These are phyloP conservation scores for Aphrocallistes beatrix DNA, from an alignment of 37 sponge, comb jelly and placozoan genomes.

Conservation along the genomic window DNA sequence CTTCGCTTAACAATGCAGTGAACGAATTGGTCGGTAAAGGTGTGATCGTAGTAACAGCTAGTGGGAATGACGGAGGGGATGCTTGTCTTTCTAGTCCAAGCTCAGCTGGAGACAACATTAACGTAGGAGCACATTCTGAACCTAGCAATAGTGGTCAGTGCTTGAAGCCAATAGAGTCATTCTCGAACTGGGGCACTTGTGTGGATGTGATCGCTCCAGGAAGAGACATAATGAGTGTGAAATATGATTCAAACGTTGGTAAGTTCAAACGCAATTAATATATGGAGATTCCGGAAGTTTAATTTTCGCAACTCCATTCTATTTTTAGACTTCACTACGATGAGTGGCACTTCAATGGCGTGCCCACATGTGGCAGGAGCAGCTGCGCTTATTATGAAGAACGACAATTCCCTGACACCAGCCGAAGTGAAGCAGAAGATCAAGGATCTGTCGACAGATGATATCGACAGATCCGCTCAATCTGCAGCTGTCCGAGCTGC, in stretches of 20 bases:
- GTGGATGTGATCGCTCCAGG: slow-evolving; percentile 58
- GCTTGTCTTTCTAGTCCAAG: slow-evolving; percentile 50
- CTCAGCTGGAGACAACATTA: slow-evolving; percentile 20
- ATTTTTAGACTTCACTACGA: background rate
- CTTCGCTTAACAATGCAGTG: slow-evolving; percentile 40
- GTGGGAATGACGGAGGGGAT: slow-evolving; percentile 37
- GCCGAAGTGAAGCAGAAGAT: background rate
- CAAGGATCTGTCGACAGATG: background rate
- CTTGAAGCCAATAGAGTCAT: slow-evolving; percentile 5
- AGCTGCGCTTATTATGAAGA: background rate
- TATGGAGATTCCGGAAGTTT: too few relatives aligned
- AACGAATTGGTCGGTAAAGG: slow-evolving; percentile 50
- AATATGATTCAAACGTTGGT: background rate
- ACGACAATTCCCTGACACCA: background rate
- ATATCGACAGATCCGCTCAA: background rate
- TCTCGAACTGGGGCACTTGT: slow-evolving; percentile 61
- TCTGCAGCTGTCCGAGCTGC: background rate
- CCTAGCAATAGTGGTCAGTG: background rate
- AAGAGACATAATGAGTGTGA: background rate
- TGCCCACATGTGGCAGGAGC: background rate
- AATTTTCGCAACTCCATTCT: too few relatives aligned
- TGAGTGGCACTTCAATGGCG: background rate
- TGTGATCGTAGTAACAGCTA: slow-evolving; percentile 44
- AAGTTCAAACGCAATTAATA: too few relatives aligned
- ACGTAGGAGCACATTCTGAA: background rate